phyloP scores from a whole-genome alignment of 2,113 vertebrate genomes.

The Acanthochromis polyacanthus region DNA sequence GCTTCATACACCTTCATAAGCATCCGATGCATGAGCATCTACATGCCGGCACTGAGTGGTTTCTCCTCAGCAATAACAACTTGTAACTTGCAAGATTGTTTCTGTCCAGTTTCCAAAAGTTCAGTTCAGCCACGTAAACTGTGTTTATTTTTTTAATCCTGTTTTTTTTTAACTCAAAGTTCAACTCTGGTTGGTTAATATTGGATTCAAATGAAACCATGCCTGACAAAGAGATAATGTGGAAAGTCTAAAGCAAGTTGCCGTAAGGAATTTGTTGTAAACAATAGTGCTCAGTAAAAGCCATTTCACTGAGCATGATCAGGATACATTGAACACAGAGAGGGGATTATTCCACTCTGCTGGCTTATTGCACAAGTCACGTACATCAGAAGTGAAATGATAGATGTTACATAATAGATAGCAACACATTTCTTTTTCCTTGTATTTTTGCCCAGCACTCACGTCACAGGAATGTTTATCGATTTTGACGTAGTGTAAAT shows the following conservation, averaged over 20 bases:
- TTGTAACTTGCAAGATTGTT: neutral
- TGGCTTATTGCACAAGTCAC: constrained; percentile 10
- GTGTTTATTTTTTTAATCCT: neutral
- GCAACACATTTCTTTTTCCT: constrained; percentile 3
- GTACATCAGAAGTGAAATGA: constrained; percentile 5
- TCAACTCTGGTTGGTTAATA: neutral
- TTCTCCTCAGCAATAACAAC: neutral
- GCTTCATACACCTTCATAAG: constrained; percentile 12
- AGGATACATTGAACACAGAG: neutral
- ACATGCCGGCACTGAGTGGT: neutral
- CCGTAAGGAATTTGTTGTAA: neutral
- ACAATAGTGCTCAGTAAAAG: neutral
- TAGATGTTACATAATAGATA: constrained; percentile 7
- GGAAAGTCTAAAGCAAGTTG: constrained; percentile 1
- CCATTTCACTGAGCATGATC: neutral
- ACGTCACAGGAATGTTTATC: neutral
- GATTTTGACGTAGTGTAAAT: neutral
- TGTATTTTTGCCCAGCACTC: neutral
- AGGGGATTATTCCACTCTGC: neutral
- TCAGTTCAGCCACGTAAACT: no score
- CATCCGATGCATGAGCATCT: constrained; percentile 21
- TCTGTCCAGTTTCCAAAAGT: neutral
- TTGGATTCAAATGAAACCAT: constrained; percentile 1
- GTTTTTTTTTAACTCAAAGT: neutral
- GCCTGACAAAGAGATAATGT: neutral